Evolutionary conservation across 2,797 vertebrate genomes (phyloP).

Genomic region (Tolypeutes matacus): DNA sequence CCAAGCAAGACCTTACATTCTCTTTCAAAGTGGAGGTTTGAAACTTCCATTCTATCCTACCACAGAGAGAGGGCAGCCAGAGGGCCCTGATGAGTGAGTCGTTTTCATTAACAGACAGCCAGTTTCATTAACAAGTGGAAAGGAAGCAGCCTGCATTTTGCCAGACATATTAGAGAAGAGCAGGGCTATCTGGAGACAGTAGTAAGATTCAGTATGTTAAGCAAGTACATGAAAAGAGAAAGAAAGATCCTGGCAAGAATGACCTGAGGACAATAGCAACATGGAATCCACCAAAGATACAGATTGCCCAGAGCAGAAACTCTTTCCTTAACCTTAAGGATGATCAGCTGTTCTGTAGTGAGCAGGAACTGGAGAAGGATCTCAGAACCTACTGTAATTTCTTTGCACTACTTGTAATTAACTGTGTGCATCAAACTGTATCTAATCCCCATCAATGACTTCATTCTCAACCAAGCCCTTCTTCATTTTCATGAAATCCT

Average conservation of each 20-base stretch:
- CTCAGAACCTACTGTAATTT: not conserved
- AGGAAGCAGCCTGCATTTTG: constrained; percentile 41
- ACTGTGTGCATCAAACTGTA: not conserved
- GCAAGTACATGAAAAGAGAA: not conserved
- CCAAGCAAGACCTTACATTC: constrained; percentile 18
- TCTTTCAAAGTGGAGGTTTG: not conserved
- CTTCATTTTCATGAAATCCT: not conserved
- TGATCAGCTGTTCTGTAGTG: not conserved
- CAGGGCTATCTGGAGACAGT: constrained; percentile 41
- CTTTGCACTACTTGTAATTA: not conserved
- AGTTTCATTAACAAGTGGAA: constrained; percentile 42
- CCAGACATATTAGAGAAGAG: not conserved
- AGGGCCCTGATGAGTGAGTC: not conserved
- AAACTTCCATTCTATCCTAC: not conserved
- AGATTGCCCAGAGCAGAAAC: not conserved
- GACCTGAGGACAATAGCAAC: not conserved
- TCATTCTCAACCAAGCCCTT: not conserved
- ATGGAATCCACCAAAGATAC: not conserved
- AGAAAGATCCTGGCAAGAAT: not conserved
- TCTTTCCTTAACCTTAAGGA: not conserved
- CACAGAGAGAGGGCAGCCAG: not conserved
- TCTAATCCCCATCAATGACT: not conserved
- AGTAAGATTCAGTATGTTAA: constrained; percentile 14
- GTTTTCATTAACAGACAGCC: not conserved
- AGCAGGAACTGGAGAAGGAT: not conserved